Evolutionary conservation across 2,797 vertebrate genomes (phyloP).

Genomic region (Ambastaia sidthimunki): DNA sequence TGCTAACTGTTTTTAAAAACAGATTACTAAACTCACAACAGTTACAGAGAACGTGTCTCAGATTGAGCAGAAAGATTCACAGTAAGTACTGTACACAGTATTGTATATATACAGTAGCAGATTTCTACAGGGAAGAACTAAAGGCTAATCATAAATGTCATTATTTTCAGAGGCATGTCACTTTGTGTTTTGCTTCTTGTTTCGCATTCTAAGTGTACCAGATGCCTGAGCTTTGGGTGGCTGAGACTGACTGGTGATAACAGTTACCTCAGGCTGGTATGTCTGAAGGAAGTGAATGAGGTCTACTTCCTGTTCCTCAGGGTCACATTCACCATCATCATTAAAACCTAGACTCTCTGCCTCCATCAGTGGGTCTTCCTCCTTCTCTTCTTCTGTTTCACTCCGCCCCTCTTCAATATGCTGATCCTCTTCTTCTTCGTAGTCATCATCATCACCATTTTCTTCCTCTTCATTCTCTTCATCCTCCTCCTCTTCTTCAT

Average conservation of each 20-base stretch:
- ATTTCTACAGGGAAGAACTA: background rate
- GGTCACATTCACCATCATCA: conserved; percentile 73
- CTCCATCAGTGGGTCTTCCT: conserved; percentile 86
- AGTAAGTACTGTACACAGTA: no score
- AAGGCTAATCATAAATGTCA: background rate
- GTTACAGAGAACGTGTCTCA: background rate
- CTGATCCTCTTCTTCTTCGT: conserved; percentile 59
- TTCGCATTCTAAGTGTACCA: conserved; percentile 75
- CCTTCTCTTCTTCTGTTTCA: conserved; percentile 66
- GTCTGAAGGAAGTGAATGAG: conserved; percentile 62
- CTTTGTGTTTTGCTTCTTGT: conserved; percentile 66
- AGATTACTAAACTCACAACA: background rate
- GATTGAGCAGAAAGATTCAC: conserved; percentile 4
- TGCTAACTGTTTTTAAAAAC: background rate
- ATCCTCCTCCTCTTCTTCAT: conserved; percentile 49
- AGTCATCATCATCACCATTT: conserved; percentile 67
- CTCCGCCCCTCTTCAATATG: conserved; percentile 67
- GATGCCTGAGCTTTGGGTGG: conserved; percentile 32
- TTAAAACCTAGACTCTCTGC: conserved; percentile 86
- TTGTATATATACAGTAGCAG: background rate
- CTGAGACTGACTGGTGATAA: conserved; percentile 35
- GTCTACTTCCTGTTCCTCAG: conserved; percentile 70
- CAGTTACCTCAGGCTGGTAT: conserved; percentile 47
- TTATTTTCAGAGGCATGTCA: background rate
- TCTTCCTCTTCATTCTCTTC: conserved; percentile 73